Evolutionary conservation across 2,888 invertebrate species (phyloP).

Genomic region (Netelia inedita): DNA sequence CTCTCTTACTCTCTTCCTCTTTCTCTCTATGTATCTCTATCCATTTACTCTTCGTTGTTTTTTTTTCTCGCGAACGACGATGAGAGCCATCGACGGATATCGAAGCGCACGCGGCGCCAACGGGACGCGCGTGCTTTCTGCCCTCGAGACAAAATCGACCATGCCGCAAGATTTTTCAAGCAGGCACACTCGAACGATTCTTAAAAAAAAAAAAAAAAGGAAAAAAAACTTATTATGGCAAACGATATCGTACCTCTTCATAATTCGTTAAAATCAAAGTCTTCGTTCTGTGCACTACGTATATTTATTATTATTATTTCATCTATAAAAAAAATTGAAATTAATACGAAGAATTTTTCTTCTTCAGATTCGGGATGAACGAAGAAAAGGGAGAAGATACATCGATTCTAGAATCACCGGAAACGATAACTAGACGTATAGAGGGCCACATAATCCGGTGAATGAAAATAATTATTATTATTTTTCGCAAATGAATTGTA

Average conservation of each 20-base stretch:
- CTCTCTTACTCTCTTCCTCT: constrained; percentile 56
- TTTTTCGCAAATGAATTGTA: neutral
- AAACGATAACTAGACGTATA: constrained; percentile 48
- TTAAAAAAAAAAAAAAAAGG: constrained; percentile 35
- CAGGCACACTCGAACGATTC: constrained; percentile 35
- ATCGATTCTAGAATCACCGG: constrained; percentile 55
- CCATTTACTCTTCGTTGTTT: constrained; percentile 51
- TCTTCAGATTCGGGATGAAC: constrained; percentile 30
- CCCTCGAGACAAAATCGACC: constrained; percentile 55
- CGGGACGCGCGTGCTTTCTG: constrained; percentile 55
- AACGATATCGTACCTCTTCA: neutral
- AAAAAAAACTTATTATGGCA: too few species aligned
- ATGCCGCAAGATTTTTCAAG: constrained; percentile 50
- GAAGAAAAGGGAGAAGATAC: neutral
- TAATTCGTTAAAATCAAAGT: neutral
- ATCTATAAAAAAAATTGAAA: neutral
- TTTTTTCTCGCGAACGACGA: constrained; percentile 48
- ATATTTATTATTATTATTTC: neutral
- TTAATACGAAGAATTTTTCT: neutral
- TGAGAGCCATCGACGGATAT: constrained; percentile 67
- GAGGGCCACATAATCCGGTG: constrained; percentile 51
- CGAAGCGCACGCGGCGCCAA: constrained; percentile 65
- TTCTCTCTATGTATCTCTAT: constrained; percentile 25
- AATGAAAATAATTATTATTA: constrained; percentile 30
- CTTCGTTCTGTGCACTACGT: neutral